Conservation (phyloP, 2,888 invertebrate genomes). For the Mycalesis mineus region DNA sequence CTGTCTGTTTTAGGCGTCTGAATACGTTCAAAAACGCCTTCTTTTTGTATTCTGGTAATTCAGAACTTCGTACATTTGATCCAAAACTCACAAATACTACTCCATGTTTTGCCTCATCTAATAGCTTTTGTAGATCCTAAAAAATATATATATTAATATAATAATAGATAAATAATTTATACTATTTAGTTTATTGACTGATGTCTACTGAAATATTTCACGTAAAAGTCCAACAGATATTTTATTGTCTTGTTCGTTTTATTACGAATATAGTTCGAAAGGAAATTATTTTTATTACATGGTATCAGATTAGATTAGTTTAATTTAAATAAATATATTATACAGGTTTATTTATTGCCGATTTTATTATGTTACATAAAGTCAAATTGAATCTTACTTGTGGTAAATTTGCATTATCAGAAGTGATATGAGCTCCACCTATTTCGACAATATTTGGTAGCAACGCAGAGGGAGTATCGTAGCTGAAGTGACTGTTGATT, state of each 20-base stretch:
- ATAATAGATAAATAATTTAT: not conserved
- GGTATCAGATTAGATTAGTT: not conserved
- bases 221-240: not conserved
- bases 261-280: not conserved
- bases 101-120: constrained; percentile 74
- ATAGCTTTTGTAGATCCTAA: constrained; percentile 69
- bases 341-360: not conserved
- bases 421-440: constrained; percentile 72
- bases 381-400: constrained; percentile 32
- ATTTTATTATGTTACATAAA: too few species aligned
- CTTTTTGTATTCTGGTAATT: constrained; percentile 70
- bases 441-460: constrained; percentile 77
- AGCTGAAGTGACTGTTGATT: constrained; percentile 70
- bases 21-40: constrained; percentile 77
- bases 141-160: constrained; percentile 19
- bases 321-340: not conserved
- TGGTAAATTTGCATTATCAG: constrained; percentile 46
- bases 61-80: constrained; percentile 73
- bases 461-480: constrained; percentile 62
- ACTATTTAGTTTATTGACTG: too few species aligned
- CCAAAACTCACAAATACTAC: constrained; percentile 80
- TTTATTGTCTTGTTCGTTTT: not conserved
- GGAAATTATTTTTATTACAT: not conserved
- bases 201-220: not conserved
- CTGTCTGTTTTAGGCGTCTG: constrained; percentile 77